These are phyloP conservation scores for Oreocharis arfaki DNA, from an alignment of 2,113 vertebrate species.

Conservation along the genomic window DNA sequence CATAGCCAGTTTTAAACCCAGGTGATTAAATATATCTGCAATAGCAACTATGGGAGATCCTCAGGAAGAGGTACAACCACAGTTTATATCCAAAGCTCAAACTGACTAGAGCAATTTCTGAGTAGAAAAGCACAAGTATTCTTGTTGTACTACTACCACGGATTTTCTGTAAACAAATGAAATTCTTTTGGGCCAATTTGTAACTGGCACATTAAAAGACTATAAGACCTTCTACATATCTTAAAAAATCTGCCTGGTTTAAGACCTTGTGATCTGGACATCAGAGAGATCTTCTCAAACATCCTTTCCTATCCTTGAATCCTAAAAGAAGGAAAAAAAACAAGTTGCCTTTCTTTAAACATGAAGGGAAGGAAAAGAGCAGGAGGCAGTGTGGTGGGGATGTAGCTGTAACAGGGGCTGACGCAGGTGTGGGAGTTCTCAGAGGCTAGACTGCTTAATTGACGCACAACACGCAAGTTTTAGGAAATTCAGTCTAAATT, in stretches of 20 bases:
- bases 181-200: background rate
- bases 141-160: background rate
- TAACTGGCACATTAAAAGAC: background rate
- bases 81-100: background rate
- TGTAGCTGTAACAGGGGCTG: too few relatives aligned
- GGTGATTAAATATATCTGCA: background rate
- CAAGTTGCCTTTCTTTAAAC: background rate
- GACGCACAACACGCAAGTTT: background rate
- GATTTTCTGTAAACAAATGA: background rate
- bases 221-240: background rate
- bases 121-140: background rate
- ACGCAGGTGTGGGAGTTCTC: too few relatives aligned
- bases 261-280: background rate
- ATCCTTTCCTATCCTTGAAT: background rate
- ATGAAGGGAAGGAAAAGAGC: too few relatives aligned
- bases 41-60: background rate
- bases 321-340: background rate
- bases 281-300: background rate
- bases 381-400: too few relatives aligned
- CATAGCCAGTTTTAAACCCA: background rate
- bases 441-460: background rate
- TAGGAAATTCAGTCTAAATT: background rate
- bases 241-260: background rate
- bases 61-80: background rate
- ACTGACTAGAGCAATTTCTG: background rate